These are phyloP conservation scores for Caenorhabditis latens DNA, from an alignment of 1,140 invertebrate species.

Conservation along the genomic window DNA sequence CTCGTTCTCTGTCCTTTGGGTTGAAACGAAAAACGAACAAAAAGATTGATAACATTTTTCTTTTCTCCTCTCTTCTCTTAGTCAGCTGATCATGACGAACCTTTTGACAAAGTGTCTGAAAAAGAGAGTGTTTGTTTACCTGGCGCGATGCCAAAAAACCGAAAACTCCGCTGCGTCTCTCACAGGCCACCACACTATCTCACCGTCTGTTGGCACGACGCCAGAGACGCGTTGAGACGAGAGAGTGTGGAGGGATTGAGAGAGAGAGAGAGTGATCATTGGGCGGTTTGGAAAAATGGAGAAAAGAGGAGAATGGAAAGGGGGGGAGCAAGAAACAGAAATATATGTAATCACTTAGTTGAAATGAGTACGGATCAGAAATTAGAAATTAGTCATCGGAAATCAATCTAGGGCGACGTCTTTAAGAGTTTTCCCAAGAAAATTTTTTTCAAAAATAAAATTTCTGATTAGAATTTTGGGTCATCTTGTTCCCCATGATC, in stretches of 20 bases:
- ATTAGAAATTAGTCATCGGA: background rate
- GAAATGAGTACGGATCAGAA: background rate
- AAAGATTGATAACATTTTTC: background rate
- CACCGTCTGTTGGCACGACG: background rate
- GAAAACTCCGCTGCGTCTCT: background rate
- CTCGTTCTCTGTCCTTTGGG: background rate
- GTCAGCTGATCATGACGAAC: constrained; percentile 38
- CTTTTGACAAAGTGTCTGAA: background rate
- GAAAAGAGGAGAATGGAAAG: background rate
- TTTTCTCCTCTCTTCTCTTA: background rate
- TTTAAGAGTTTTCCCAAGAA: too few relatives aligned
- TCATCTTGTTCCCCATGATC: too few relatives aligned
- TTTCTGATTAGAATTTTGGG: too few relatives aligned
- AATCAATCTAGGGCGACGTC: too few relatives aligned
- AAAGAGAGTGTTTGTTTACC: constrained; percentile 10
- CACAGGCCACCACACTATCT: background rate
- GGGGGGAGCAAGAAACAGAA: too few relatives aligned
- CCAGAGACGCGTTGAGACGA: too few relatives aligned
- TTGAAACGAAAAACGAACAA: background rate
- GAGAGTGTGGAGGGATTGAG: background rate
- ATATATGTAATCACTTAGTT: too few relatives aligned
- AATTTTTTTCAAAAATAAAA: too few relatives aligned
- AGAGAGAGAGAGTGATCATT: constrained; percentile 15
- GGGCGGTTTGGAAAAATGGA: background rate
- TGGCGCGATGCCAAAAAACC: constrained; percentile 35